Conservation (phyloP, 2,113 vertebrate species). For the Microcebus tavaratra region DNA sequence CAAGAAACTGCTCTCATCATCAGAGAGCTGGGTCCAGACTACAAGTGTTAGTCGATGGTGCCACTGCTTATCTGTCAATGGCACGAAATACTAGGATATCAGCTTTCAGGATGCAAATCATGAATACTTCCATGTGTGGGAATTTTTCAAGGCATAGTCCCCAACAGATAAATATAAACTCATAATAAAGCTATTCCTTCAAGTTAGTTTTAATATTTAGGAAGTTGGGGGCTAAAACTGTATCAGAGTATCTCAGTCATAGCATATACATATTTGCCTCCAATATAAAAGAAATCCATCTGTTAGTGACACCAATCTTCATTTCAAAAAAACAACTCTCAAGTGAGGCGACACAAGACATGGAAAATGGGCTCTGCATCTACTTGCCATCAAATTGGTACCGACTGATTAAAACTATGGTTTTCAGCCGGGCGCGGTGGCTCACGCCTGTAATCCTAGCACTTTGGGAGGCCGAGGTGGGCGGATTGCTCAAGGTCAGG, state of each 20-base stretch:
- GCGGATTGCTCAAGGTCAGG: too few relatives aligned
- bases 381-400: too few relatives aligned
- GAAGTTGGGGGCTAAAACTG: not conserved
- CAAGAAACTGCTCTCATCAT: not conserved
- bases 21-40: not conserved
- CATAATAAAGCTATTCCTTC: not conserved
- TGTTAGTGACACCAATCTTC: not conserved
- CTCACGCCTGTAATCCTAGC: too few relatives aligned
- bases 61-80: not conserved
- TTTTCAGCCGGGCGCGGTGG: too few relatives aligned
- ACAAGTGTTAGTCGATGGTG: not conserved
- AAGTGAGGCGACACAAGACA: not conserved
- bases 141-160: not conserved
- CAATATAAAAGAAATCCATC: not conserved
- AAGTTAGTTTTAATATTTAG: constrained; percentile 1
- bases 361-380: too few relatives aligned
- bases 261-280: not conserved
- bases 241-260: not conserved
- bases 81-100: not conserved
- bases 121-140: not conserved
- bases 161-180: not conserved
- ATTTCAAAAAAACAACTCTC: not conserved
- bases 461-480: too few relatives aligned
- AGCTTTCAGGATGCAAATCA: not conserved
- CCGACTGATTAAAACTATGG: too few relatives aligned